Evolutionary conservation across 2,888 invertebrate genomes (phyloP).

Genomic region (Schizaphis graminum): DNA sequence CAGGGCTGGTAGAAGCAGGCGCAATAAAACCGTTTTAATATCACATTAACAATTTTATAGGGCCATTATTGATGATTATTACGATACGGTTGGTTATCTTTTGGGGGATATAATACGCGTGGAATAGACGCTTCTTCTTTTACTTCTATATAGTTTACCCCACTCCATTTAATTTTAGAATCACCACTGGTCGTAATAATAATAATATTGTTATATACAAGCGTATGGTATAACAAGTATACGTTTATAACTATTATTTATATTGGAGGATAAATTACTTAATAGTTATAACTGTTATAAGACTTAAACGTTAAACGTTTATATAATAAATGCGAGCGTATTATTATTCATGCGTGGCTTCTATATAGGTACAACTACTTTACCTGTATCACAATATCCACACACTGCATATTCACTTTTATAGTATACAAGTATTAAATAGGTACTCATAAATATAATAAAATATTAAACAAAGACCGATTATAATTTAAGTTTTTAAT

Average conservation of each 20-base stretch:
- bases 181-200: background rate
- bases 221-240: slow-evolving; percentile 22
- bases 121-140: slow-evolving; percentile 1
- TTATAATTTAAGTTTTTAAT: background rate
- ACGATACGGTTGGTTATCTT: slow-evolving; percentile 47
- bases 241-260: slow-evolving; percentile 20
- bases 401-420: background rate
- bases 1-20: slow-evolving; percentile 18
- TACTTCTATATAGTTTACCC: background rate
- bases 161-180: slow-evolving; percentile 23
- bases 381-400: background rate
- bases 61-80: slow-evolving; percentile 56
- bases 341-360: background rate
- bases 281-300: background rate
- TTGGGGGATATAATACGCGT: slow-evolving; percentile 7
- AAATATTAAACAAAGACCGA: background rate
- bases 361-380: background rate
- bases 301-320: slow-evolving; percentile 15
- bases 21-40: slow-evolving; percentile 64
- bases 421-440: background rate
- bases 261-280: background rate
- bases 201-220: slow-evolving; percentile 17
- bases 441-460: background rate
- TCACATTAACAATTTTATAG: slow-evolving; percentile 64
- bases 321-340: background rate